Percentiles rank a stretch among this genome's conserved stretches.
Conservation (phyloP, 2,113 vertebrate genomes). For the Limanda limanda region DNA sequence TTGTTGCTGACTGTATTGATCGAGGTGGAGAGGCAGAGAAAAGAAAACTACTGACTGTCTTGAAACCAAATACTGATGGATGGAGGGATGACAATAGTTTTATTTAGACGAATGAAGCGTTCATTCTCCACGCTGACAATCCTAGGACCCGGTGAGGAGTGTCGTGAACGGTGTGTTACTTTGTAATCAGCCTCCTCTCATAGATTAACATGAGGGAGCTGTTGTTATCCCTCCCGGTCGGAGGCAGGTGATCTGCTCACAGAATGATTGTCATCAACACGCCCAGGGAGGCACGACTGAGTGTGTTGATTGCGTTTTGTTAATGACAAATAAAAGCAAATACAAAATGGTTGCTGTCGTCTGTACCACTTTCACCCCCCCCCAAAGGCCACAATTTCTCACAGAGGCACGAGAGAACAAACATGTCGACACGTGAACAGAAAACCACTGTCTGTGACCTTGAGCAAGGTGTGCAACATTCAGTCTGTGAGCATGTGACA, state of each 20-base stretch:
- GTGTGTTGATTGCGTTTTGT: slow-evolving; percentile 61
- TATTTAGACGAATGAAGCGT: slow-evolving; percentile 57
- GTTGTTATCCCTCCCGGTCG: slow-evolving; percentile 58
- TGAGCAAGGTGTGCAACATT: slow-evolving; percentile 59
- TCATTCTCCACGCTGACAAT: slow-evolving; percentile 23
- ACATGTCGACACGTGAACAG: slow-evolving; percentile 33
- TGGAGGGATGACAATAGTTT: slow-evolving; percentile 50
- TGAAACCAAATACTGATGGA: slow-evolving; percentile 49
- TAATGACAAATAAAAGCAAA: slow-evolving; percentile 57
- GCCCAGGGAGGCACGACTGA: slow-evolving; percentile 51
- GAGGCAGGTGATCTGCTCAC: slow-evolving; percentile 50
- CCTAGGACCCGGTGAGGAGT: slow-evolving; percentile 17
- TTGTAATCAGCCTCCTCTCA: slow-evolving; percentile 43
- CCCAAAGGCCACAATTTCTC: slow-evolving; percentile 50
- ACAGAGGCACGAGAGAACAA: slow-evolving; percentile 51
- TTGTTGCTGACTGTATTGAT: slow-evolving; percentile 73
- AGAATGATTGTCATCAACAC: slow-evolving; percentile 59
- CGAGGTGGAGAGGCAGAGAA: slow-evolving; percentile 35
- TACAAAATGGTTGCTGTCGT: slow-evolving; percentile 47
- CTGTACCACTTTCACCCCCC: neutral
- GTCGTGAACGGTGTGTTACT: slow-evolving; percentile 18
- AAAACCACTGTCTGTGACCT: slow-evolving; percentile 67
- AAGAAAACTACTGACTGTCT: slow-evolving; percentile 32
- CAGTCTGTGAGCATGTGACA: slow-evolving; percentile 47
- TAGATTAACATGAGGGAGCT: slow-evolving; percentile 41